Evolutionary conservation across 1,140 invertebrate genomes (phyloP), one percentile per base, ranked within the genome.

Genomic region (Drosophila murphyi): DNA sequence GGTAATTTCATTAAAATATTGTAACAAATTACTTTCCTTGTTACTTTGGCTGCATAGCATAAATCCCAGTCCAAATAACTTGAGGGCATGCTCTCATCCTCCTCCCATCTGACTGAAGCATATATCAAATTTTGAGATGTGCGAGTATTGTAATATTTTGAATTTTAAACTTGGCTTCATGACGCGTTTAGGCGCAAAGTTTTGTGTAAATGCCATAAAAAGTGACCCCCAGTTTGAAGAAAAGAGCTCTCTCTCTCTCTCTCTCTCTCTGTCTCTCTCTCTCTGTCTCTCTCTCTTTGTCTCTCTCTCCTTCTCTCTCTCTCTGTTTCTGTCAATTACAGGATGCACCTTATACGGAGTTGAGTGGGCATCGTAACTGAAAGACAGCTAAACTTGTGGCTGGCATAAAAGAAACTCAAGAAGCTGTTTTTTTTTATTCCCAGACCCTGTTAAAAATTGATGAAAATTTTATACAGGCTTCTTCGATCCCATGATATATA

Each of bases 101-200:
- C 39, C 39, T 41, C 39, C 8, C 8, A 10, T 0, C 8, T 41
- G 8, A 8, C 39, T 10, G 5, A n/a, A n/a, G 12, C 12, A 35
- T 39, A 20, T 6, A 8, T 37, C 62, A 56, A 43, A n/a, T 6
- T 56, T 41, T 41, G 37, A 7, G 28, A 43, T 6, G 10, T 35
- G 5, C 31, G 8, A 10, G 47, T 41, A n/a, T 31, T 39, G 28
- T 45, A 35, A 59, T 67, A 39, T 68, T 72, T 54, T 59, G 54
- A 54, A 72, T 64, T 64, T 62, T 57, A 69, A 70, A 67, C 75
- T 79, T 70, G 68, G 71, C 68, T 82, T 82, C 75, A 82, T 82
- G 82, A 76, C 80, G 80, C 76, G 78, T 71, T 83, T 79, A 72
- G 72, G 63, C 69, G 55, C 76, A 77, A 83, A 83, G 51, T 85